A percentile compares a stretch with the other conserved stretches of the same genome.
Evolutionary conservation across 2,888 invertebrate species (phyloP).

Genomic region (Tenthredo distinguenda): DNA sequence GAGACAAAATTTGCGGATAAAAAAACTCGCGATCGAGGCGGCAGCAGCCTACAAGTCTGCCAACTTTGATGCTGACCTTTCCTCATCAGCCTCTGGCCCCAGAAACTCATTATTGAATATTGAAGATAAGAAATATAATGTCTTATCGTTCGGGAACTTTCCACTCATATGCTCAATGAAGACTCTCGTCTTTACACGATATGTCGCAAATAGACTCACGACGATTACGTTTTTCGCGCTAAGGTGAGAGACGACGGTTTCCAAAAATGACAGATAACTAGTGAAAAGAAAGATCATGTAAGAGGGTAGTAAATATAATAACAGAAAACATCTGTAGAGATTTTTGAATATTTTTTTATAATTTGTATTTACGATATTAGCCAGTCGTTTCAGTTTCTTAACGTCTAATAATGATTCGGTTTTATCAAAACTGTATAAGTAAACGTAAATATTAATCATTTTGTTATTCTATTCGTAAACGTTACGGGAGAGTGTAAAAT

Average conservation of each 20-base stretch:
- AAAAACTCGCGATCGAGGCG: neutral
- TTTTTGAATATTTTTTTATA: neutral
- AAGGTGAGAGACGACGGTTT: neutral
- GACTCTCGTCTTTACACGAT: neutral
- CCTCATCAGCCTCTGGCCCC: constrained; percentile 52
- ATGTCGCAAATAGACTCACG: neutral
- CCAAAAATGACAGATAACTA: neutral
- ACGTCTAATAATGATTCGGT: neutral
- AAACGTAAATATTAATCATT: neutral
- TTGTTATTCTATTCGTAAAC: neutral
- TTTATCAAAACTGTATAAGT: neutral
- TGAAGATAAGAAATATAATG: constrained; percentile 33
- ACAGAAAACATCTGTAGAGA: neutral
- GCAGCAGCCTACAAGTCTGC: constrained; percentile 33
- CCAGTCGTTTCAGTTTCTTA: neutral
- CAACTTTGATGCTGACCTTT: constrained; percentile 46
- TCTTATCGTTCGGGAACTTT: constrained; percentile 32
- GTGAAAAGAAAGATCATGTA: neutral
- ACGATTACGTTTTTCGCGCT: neutral
- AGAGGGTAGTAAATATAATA: neutral
- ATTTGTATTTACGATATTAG: neutral
- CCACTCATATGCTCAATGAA: constrained; percentile 8
- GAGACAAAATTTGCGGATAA: neutral
- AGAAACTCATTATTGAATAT: constrained; percentile 45
- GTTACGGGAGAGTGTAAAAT: neutral